Percentiles rank a stretch among this genome's conserved stretches.
Evolutionary conservation across 1,140 invertebrate genomes (phyloP).

Genomic region (Drosophila asahinai): DNA sequence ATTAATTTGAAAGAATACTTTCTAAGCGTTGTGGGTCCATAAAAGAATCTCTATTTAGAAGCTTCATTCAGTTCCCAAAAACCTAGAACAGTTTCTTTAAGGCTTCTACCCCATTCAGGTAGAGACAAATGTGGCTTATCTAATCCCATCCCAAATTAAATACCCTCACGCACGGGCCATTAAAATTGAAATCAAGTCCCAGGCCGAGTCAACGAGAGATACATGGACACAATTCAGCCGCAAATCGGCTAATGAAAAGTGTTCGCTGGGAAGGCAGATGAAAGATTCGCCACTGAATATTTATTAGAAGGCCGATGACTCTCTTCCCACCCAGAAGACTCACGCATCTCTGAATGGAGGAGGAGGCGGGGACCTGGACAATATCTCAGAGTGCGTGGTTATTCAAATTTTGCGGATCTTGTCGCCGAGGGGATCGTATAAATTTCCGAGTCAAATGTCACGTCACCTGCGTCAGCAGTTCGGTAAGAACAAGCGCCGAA

Average conservation of each 20-base stretch:
- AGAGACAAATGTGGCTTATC: slow-evolving; percentile 37
- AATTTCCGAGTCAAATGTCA: slow-evolving; percentile 66
- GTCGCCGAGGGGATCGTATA: slow-evolving; percentile 35
- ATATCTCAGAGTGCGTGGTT: slow-evolving; percentile 47
- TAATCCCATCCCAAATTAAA: slow-evolving; percentile 70
- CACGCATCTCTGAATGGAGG: slow-evolving; percentile 32
- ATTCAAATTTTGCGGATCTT: slow-evolving; percentile 80
- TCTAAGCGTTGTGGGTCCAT: too few relatives aligned
- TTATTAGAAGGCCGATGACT: slow-evolving; percentile 49
- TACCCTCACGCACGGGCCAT: slow-evolving; percentile 62
- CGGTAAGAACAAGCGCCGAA: slow-evolving; percentile 49
- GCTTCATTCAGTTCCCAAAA: neutral
- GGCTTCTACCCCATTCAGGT: slow-evolving; percentile 15
- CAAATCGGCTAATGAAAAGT: slow-evolving; percentile 46
- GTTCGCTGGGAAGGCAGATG: slow-evolving; percentile 6
- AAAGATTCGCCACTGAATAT: slow-evolving; percentile 56
- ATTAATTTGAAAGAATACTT: neutral
- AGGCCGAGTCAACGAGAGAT: slow-evolving; percentile 1
- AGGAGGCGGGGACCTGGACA: slow-evolving; percentile 9
- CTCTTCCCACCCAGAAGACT: slow-evolving; percentile 24
- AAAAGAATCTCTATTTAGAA: neutral
- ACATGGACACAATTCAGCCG: slow-evolving; percentile 12
- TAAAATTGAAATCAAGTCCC: slow-evolving; percentile 74
- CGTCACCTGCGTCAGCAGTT: slow-evolving; percentile 66
- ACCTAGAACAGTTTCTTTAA: neutral